Evolutionary conservation across 2,797 vertebrate genomes (phyloP), one percentile per base, ranked within the genome.

Genomic region (Crenuchus spilurus): DNA sequence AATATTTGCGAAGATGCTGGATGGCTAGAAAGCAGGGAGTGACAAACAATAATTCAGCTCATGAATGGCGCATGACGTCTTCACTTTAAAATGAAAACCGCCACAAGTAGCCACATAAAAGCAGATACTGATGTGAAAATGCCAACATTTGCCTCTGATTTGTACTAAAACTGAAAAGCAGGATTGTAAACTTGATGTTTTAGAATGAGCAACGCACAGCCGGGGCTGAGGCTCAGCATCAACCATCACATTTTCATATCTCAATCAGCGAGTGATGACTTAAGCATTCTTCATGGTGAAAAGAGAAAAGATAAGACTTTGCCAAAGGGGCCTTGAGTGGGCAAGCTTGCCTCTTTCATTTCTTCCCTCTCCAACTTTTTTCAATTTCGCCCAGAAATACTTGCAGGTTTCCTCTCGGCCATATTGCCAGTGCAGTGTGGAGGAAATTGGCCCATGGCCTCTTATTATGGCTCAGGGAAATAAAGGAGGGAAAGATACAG

Each of bases 21-120:
- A 63, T 44, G 61, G 39, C 20, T 44, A 3, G 7, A 44, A 63
- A 63, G 39, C 39, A 11, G 22, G 2, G 1, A 22, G 14, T 26
- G 61, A 44, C 61, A 63, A 63, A 63, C 61, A 44, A 6, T 30
- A 63, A 46, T 30, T 63, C 61, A n/a, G 41, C 39, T 46, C 24
- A 24, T 44, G 24, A 44, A n/a, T 30, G 4, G 61, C 8, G 24
- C 1, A 14, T 41, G 18, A 3, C 10, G 13, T 24, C 26, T 11
- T 44, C 24, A 9, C 22, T 6, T 14, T 20, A 4, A 24, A 63
- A 63, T 8, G 37, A 63, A 63, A 28, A 2, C 58, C 2, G 5
- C 61, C 1, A 22, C 41, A 2, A 5, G 8, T 63, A 9, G 5
- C 13, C 24, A 46, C 39, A 42, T 42, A 42, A 62, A 42, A 18